Evolutionary conservation across 2,113 vertebrate species (phyloP), one percentile per base, ranked within the genome.

Genomic region (Aptenodytes forsteri): DNA sequence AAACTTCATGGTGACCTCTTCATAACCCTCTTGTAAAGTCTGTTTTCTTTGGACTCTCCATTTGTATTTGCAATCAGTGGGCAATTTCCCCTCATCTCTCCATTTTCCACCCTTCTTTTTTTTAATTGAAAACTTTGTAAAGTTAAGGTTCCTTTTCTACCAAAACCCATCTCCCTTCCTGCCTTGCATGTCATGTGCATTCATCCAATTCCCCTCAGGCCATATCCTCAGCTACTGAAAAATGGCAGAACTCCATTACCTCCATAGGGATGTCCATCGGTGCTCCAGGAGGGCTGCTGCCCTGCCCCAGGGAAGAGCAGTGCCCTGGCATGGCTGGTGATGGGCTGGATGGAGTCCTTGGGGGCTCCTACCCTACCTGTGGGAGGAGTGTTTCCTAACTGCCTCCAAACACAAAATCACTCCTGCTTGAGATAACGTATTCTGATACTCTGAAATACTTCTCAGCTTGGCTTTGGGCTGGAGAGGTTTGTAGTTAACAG

Each of bases 51-150:
- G 90, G 95, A 67, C 17, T 29, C 20, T 55, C 9, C 11, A 4
- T 83, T 79, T 67, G n/a, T 42, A 22, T 88, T 90, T 89, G 71
- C 87, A 93, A 79, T 83, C 87, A 69, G 89, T 67, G 83, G 81
- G 79, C 82, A 97, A 96, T 93, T 97, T 97, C 93, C 94, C 72
- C 61, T 96, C 72, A 65, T 77, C 36, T 90, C n/a, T 94, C 42
- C 36, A 11, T 82, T 91, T 93, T 83, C 87, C 73, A 94, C 89
- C 42, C 52, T 44, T 76, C 19, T 66, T 64, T 55, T 40, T 88
- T 94, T 64, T 40, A 79, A 69, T n/a, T 61, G 46, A 92, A 89
- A 95, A 81, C 34, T 70, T 77, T 26, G 36, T 93, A 23, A 87
- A 91, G 34, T 82, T 75, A 56, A 76, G 54, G 32, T 83, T 93